A percentile compares a stretch with the other conserved stretches of the same genome.
phyloP scores from a whole-genome alignment of 2,797 vertebrate genomes.

The Ispidina lecontei region DNA sequence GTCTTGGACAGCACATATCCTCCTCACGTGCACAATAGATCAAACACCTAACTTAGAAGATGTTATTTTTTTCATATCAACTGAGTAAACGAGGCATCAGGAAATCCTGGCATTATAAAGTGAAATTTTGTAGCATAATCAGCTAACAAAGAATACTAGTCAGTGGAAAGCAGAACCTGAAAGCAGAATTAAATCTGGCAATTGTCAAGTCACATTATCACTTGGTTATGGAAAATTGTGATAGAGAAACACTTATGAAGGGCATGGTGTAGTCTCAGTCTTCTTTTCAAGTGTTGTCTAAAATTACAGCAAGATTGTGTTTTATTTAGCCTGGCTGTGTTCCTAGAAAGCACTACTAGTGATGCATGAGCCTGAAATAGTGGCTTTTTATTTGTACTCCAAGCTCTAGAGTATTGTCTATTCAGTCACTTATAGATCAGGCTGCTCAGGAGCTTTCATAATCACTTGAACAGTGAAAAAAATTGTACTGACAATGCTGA shows the following conservation, averaged over 20 bases:
- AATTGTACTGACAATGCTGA: slow-evolving; percentile 62
- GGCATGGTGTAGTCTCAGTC: background rate
- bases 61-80: background rate
- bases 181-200: slow-evolving; percentile 44
- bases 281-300: slow-evolving; percentile 46
- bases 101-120: slow-evolving; percentile 26
- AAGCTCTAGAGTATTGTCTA: slow-evolving; percentile 68
- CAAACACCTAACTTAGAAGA: background rate
- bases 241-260: slow-evolving; percentile 17
- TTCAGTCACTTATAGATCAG: slow-evolving; percentile 63
- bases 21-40: background rate
- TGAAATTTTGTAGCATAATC: slow-evolving; percentile 22
- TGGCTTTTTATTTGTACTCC: slow-evolving; percentile 59
- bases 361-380: slow-evolving; percentile 62
- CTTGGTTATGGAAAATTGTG: slow-evolving; percentile 26
- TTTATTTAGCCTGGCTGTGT: slow-evolving; percentile 67
- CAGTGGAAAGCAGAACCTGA: slow-evolving; percentile 31
- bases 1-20: background rate
- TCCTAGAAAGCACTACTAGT: slow-evolving; percentile 64
- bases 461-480: slow-evolving; percentile 70
- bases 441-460: slow-evolving; percentile 66
- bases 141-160: slow-evolving; percentile 5
- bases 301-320: slow-evolving; percentile 46
- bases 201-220: slow-evolving; percentile 41
- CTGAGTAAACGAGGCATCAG: slow-evolving; percentile 26